Base-by-base conservation (phyloP, 2,113 vertebrate genomes). In the Atlantisia rogersi region DNA sequence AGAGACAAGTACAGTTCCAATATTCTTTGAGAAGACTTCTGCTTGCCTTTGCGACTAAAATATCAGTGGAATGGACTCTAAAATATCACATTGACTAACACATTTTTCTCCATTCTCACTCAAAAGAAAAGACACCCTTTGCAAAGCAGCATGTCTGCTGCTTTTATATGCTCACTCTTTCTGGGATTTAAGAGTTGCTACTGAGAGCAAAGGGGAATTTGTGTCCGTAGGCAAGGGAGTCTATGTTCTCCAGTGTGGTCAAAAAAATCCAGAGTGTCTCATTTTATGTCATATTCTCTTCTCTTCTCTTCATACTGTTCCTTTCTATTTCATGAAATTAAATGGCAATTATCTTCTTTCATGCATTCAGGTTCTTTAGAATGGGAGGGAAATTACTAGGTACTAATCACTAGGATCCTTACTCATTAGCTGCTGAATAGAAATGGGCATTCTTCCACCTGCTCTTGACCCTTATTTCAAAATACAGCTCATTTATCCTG, bases 311-410 rank as follows among this genome's bases (percentile, higher is more conserved):
- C 53, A 40, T 46, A 65, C 6, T 17, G 12, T 42, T 88, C 26
- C 15, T 52, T 92, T 86, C 52, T 16, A 56, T 86, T 93, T 86
- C 8, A 4, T 83, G 86, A 78, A 80, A 88, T 90, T 87, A 82
- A 92, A 90, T 56, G 28, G 37, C 52, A 93, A 90, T 90, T 88
- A 67, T 60, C 60, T 64, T 93, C 52, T 59, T 88, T 91, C 37
- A 74, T 63, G 53, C 42, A 88, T 48, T 64, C 37, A 77, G 74
- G 29, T 76, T 86, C 40, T 78, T 91, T 56, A 83, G 82, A 94
- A 76, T 3, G 37, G n/a, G 10, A 87, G 50, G 59, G 21, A 94
- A 94, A 95, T 82, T 94, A 82, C 55, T 60, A 83, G 59, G 55
- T 92, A 86, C 50, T 90, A 77, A 94, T 90, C 50, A 19, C 59